Percentiles rank a stretch among this genome's conserved stretches.
Evolutionary conservation across 2,797 vertebrate genomes (phyloP).

Genomic region (Cryptoprocta ferox): DNA sequence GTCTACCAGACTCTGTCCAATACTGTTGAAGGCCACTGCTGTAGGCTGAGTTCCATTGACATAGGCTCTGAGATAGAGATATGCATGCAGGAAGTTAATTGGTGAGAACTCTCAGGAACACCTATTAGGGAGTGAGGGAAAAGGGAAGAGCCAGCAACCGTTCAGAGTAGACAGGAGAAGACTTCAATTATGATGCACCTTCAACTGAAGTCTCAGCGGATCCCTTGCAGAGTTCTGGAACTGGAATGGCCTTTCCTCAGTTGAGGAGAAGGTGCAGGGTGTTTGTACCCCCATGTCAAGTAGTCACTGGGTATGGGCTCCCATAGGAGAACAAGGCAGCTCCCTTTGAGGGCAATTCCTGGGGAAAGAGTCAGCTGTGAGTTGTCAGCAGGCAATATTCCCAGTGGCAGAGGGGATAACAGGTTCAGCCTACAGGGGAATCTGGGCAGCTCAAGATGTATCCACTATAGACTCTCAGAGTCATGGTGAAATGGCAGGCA

Average conservation of each 20-base stretch:
- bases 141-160: not conserved
- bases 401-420: not conserved
- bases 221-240: not conserved
- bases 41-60: not conserved
- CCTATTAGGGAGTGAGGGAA: not conserved
- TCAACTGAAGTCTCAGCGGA: not conserved
- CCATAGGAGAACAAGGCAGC: not conserved
- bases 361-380: not conserved
- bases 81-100: not conserved
- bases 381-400: not conserved
- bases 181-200: not conserved
- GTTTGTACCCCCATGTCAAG: not conserved
- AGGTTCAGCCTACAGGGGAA: not conserved
- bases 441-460: too few relatives aligned
- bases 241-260: not conserved
- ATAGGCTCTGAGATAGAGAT: not conserved
- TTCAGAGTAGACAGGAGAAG: not conserved
- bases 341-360: not conserved
- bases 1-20: not conserved
- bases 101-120: not conserved
- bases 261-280: not conserved
- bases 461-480: not conserved
- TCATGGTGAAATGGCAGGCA: not conserved
- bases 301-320: not conserved
- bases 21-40: not conserved